Evolutionary conservation across 2,113 vertebrate genomes (phyloP), one percentile per base, ranked within the genome.

Genomic region (Ovis canadensis): DNA sequence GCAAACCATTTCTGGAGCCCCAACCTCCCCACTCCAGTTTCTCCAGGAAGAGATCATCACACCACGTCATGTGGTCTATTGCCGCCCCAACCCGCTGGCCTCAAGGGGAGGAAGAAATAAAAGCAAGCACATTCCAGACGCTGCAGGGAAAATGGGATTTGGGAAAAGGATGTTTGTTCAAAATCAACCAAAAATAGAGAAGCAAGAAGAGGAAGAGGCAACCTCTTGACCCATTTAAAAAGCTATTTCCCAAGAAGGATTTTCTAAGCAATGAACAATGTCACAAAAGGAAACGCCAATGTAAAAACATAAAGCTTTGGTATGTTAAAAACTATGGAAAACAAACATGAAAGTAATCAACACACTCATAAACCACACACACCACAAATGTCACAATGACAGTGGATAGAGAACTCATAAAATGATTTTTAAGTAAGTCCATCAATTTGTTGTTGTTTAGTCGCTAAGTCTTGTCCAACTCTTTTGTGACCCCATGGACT

Each of bases 151-250:
- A 95, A 91, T 2, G 80, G 60, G 50, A 74, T 92, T 94, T 77
- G 95, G 96, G 92, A 59, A 96, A 95, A 97, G 96, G 77, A 97
- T 97, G 96, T 97, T 97, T 97, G 96, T 92, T 90, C 71, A 86
- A 88, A 97, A 80, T 52, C 85, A 57, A 80, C 94, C 97, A 94
- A 98, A 98, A 97, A 96, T 97, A 98, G 96, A 97, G 94, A 97
- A 54, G 6, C 83, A 19, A 94, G 78, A 74, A 74, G 74, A 92
- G 80, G 90, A 94, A 91, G 89, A 95, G 23, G 31, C 78, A 84
- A 97, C 91, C 86, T 91, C 52, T 62, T 93, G 86, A 97, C 94
- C 94, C 83, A 91, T 25, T 94, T 91, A 59, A 54, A 78, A 88
- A 88, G 36, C 67, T 48, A 33, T 89, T 96, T 82, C 87, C 77